Conservation (phyloP, 1,140 invertebrate species). For the Polypedilum pembai region DNA sequence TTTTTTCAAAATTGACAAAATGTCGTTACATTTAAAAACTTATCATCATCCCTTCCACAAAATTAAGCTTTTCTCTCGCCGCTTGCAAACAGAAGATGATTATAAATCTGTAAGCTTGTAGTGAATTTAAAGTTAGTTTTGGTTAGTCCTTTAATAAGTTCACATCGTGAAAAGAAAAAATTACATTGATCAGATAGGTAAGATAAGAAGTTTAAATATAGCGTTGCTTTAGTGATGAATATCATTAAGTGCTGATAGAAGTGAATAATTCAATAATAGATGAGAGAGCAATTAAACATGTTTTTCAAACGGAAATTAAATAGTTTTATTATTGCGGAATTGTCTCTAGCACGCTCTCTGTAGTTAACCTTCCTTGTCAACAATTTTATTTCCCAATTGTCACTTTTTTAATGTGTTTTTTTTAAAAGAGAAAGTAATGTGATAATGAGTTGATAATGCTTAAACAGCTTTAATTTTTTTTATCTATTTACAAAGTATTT, state of each 20-base stretch:
- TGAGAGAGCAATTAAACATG: neutral
- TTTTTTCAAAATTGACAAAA: neutral
- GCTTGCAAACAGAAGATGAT: neutral
- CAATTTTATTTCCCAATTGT: too few relatives aligned
- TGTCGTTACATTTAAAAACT: neutral
- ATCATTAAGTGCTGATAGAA: too few relatives aligned
- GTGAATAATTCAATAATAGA: neutral
- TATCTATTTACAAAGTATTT: too few relatives aligned
- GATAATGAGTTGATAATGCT: too few relatives aligned
- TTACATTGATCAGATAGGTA: neutral
- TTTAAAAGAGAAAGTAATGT: too few relatives aligned
- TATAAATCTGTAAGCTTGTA: neutral
- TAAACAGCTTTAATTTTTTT: too few relatives aligned
- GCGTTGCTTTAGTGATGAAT: neutral
- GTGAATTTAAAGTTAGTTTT: conserved; percentile 1
- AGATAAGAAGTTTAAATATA: neutral
- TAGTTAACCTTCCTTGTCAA: too few relatives aligned
- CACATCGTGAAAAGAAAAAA: neutral
- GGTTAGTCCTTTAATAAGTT: neutral
- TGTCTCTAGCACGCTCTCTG: too few relatives aligned
- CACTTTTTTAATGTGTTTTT: too few relatives aligned
- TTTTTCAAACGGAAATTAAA: neutral
- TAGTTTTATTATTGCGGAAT: neutral
- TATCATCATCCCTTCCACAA: neutral
- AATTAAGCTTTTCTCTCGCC: neutral